These are phyloP conservation scores for Peromyscus melanophrys DNA, from an alignment of 2,797 vertebrate genomes.

Conservation along the genomic window DNA sequence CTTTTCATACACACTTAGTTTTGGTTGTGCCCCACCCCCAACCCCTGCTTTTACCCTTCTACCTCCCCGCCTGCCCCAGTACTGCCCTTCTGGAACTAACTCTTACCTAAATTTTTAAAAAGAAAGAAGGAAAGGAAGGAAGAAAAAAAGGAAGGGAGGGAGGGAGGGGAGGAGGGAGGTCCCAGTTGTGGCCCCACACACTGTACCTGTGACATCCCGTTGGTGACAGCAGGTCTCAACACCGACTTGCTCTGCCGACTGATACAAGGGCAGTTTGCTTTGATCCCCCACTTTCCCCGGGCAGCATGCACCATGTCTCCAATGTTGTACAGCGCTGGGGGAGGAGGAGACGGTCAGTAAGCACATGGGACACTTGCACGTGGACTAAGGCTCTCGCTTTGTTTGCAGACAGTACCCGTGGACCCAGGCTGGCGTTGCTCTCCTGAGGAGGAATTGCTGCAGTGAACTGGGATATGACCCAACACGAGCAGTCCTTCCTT, in stretches of 20 bases:
- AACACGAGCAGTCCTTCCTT: not conserved
- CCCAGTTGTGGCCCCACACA: not conserved
- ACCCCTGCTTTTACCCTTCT: not conserved
- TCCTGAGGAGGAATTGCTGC: not conserved
- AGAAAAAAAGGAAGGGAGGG: no score
- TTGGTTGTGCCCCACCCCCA: no score
- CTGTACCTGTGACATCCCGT: conserved; percentile 98
- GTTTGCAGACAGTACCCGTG: not conserved
- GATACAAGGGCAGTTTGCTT: conserved; percentile 99
- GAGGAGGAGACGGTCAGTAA: conserved; percentile 53
- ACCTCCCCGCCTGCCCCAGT: not conserved
- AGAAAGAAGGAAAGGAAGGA: not conserved
- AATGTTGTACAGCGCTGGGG: conserved; percentile 97
- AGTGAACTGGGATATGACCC: conserved; percentile 20
- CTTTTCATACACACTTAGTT: not conserved
- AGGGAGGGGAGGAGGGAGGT: accelerated
- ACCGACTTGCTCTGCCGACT: conserved; percentile 96
- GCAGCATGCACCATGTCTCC: conserved; percentile 99
- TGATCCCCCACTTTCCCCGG: conserved; percentile 99
- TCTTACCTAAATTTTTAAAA: not conserved
- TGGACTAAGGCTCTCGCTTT: not conserved
- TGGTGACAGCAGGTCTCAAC: conserved; percentile 95
- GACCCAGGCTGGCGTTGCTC: not conserved
- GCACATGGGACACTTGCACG: not conserved
- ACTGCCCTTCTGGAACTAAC: not conserved